Evolutionary conservation across 1,140 invertebrate genomes (phyloP).

Genomic region (Chymomyza costata): DNA sequence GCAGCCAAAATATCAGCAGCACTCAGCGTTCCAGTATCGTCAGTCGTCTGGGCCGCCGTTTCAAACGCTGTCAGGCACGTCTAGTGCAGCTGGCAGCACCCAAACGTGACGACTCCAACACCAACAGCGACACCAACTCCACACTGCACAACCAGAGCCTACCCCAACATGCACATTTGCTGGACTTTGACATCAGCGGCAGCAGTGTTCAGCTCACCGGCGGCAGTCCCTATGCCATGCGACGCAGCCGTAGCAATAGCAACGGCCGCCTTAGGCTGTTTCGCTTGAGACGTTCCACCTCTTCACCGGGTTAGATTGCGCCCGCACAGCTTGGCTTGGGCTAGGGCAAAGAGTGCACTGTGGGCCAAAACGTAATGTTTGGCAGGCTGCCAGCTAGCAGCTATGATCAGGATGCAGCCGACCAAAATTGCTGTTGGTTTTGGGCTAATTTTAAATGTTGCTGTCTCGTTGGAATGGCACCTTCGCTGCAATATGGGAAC

Average conservation of each 20-base stretch:
- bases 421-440: no score
- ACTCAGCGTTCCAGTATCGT: slow-evolving; percentile 24
- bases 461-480: no score
- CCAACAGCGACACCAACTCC: neutral
- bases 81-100: slow-evolving; percentile 11
- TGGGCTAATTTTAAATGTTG: slow-evolving; percentile 9
- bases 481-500: no score
- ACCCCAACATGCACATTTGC: slow-evolving; percentile 9
- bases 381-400: neutral
- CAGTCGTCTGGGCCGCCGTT: slow-evolving; percentile 41
- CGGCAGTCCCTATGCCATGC: slow-evolving; percentile 32
- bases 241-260: slow-evolving; percentile 43
- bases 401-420: neutral
- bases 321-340: no score
- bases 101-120: no score
- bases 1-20: neutral
- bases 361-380: no score
- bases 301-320: slow-evolving; percentile 46
- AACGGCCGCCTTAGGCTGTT: slow-evolving; percentile 51
- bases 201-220: slow-evolving; percentile 38
- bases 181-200: slow-evolving; percentile 8
- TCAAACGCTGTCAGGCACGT: slow-evolving; percentile 31
- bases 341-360: no score
- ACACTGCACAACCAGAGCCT: slow-evolving; percentile 14
- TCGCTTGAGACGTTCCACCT: slow-evolving; percentile 49